Evolutionary conservation across 1,140 invertebrate genomes (phyloP), one percentile per base, ranked within the genome.

Genomic region (Dinoponera quadriceps): DNA sequence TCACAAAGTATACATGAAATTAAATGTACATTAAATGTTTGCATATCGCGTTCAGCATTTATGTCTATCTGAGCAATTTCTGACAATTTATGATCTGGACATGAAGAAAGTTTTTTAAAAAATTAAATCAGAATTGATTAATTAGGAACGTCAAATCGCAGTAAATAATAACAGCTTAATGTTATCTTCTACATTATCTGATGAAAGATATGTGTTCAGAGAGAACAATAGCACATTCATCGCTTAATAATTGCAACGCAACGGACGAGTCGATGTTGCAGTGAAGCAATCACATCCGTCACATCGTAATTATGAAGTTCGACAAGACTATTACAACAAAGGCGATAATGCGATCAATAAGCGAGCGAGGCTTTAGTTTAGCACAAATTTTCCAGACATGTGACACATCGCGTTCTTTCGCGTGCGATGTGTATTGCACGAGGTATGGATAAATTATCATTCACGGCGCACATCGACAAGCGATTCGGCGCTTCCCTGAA

Each of bases 401-500:
- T 49, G 11, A n/a, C 27, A 16, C n/a, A 11, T 44, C 5, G 16
- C 14, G 38, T 72, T 44, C 33, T 38, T 3, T 54, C 29, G 25
- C 3, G 13, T 62, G 25, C 22, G 5, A 44, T 59, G n/a, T 38
- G 22, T 54, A 22, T 3, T 27, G 4, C 18, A 48, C 14, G 22
- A 14, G 2, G 5, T 27, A 54, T 27, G 16, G n/a, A 75, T 78
- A 16, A 18, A 85, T 89, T 83, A 29, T 44, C 87, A 89, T 89
- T 87, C 85, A 77, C 20, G 38, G 83, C 60, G 29, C 60, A 82
- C 65, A 54, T 59, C 77, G 25, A 68, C 51, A 66, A 62, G 38
- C 48, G 74, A 84, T 89, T 89, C 84, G 74, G 77, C 83, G 51
- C 29, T 4, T 86, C 59, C 59, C 59, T 55, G 62, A 82, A 88